Conservation (phyloP, 37 sponge, comb jelly and placozoan species). For the Crambe crambe region DNA sequence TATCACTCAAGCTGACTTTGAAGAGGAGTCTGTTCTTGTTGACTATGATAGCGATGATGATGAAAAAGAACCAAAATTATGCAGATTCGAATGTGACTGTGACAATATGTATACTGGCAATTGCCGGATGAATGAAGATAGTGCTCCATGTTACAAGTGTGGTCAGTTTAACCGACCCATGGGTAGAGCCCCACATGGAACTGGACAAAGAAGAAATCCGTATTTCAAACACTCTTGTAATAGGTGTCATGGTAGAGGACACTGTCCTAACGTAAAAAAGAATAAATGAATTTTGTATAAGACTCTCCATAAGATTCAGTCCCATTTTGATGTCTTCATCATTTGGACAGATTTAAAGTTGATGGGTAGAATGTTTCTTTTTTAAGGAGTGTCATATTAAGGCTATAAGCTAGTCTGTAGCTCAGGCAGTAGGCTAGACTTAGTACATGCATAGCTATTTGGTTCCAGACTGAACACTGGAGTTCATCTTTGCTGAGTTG, state of each 20-base stretch:
- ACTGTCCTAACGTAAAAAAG: background rate
- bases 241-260: background rate
- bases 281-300: no score
- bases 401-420: no score
- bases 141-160: background rate
- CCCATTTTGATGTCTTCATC: no score
- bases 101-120: background rate
- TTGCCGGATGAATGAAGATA: background rate
- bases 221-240: background rate
- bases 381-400: no score
- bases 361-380: no score
- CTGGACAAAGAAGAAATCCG: background rate
- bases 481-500: no score
- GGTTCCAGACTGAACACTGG: no score
- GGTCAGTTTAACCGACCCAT: background rate
- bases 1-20: background rate
- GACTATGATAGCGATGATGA: slow-evolving; percentile 7
- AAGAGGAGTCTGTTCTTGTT: background rate
- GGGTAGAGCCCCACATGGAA: background rate
- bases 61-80: background rate
- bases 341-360: no score
- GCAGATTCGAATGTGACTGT: slow-evolving; percentile 19
- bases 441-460: no score
- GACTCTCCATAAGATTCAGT: no score
- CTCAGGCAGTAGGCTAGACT: no score